Evolutionary conservation across 2,113 vertebrate species (phyloP), one percentile per base, ranked within the genome.

Genomic region (Archilochus colubris): DNA sequence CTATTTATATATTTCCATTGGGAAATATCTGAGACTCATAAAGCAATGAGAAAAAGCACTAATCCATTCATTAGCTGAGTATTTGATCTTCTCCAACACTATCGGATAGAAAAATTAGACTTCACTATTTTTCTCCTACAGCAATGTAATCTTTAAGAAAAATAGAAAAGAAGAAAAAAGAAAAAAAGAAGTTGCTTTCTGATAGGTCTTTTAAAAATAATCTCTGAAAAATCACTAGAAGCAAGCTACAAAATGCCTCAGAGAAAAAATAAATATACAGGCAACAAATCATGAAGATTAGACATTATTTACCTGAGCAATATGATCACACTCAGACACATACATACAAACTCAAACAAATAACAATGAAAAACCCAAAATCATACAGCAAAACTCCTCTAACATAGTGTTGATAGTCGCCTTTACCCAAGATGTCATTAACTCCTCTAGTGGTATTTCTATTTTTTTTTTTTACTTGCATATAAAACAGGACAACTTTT

Each of bases 11-110:
- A 91, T 91, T 88, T 89, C 94, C 91, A 89, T 12, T 82, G 96
- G 94, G 95, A 97, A 95, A 93, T 91, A 93, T 76, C 82, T 74
- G 81, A 82, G 73, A 70, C 25, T 87, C 67, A 85, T 67, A 82
- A 92, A 77, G 84, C 62, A 88, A 80, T 46, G 57, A 93, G 48
- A 62, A 94, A 88, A 80, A 88, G 63, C 55, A 55, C 21, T 94
- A 88, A 94, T 94, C 87, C 51, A 67, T 88, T 96, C 93, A 94
- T 96, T 94, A 96, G 84, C 58, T 54, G 63, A 76, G 74, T 54
- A 96, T 95, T 94, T 96, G 82, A 95, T 92, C 91, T 95, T 91
- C 91, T 91, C 75, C 25, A 70, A 91, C 87, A 74, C 62, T 85
- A 80, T 62, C 82, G 50, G 40, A 80, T 28, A 67, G 46, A 62